These are phyloP conservation scores for Camponotus vicinus DNA, from an alignment of 1,140 invertebrate genomes.

Conservation along the genomic window DNA sequence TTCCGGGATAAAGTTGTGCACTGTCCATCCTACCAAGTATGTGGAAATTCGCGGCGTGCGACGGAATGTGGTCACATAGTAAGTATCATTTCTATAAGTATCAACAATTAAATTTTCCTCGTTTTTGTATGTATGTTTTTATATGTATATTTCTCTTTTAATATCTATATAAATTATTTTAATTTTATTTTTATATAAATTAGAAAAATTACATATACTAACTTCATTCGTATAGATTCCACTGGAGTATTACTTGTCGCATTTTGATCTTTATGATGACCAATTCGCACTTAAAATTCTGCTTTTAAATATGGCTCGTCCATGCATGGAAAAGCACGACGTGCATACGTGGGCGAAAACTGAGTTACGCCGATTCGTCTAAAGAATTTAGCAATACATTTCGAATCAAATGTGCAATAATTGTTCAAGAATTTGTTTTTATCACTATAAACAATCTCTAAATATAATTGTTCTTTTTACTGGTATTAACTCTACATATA, in stretches of 20 bases:
- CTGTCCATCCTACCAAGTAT: slow-evolving; percentile 91
- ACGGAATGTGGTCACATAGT: slow-evolving; percentile 81
- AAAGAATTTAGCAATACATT: background rate
- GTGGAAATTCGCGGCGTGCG: slow-evolving; percentile 90
- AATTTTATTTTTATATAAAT: background rate
- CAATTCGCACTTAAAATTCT: slow-evolving; percentile 90
- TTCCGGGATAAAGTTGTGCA: slow-evolving; percentile 89
- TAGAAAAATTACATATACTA: background rate
- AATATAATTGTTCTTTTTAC: background rate
- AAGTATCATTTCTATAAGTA: slow-evolving; percentile 50
- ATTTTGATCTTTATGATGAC: slow-evolving; percentile 86
- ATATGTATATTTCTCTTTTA: background rate
- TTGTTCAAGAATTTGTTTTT: background rate
- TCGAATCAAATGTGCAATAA: background rate
- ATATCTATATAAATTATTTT: slow-evolving; percentile 5
- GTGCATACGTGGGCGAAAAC: slow-evolving; percentile 92
- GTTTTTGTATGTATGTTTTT: background rate
- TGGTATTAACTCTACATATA: background rate
- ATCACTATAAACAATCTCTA: background rate
- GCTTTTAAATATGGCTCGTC: slow-evolving; percentile 95
- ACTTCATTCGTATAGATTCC: slow-evolving; percentile 80
- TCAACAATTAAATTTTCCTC: background rate
- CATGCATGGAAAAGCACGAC: slow-evolving; percentile 95
- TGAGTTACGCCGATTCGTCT: slow-evolving; percentile 92
- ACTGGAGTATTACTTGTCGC: slow-evolving; percentile 88